Evolutionary conservation across 2,888 invertebrate species (phyloP).

Genomic region (Leucoma salicis): DNA sequence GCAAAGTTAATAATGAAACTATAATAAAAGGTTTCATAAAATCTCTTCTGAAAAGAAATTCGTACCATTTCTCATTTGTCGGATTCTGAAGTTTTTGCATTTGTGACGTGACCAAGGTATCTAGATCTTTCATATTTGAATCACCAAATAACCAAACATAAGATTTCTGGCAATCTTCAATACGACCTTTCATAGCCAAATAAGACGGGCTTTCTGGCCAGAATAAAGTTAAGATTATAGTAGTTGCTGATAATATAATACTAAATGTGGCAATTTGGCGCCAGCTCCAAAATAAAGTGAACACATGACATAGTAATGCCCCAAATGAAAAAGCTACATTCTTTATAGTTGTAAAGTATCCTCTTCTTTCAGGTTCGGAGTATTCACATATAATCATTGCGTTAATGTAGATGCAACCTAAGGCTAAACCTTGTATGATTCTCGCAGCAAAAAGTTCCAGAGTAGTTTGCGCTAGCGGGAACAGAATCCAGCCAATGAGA

Average conservation of each 20-base stretch:
- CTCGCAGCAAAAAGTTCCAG: slow-evolving; percentile 30
- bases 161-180: neutral
- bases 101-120: neutral
- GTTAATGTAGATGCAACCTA: neutral
- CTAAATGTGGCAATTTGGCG: slow-evolving; percentile 31
- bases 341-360: neutral
- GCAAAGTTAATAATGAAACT: neutral
- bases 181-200: slow-evolving; percentile 2
- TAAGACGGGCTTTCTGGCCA: slow-evolving; percentile 1
- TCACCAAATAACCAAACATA: slow-evolving; percentile 38
- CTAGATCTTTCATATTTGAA: slow-evolving; percentile 16
- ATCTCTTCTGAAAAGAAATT: neutral
- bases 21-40: neutral
- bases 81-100: neutral
- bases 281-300: slow-evolving; percentile 28
- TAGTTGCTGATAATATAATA: neutral
- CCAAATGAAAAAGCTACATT: neutral
- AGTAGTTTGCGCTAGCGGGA: slow-evolving; percentile 36
- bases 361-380: neutral
- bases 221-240: neutral
- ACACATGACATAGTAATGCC: neutral
- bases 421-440: neutral
- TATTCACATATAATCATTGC: neutral
- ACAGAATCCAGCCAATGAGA: slow-evolving; percentile 38
- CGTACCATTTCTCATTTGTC: neutral